These are phyloP conservation scores for Naso thynnoides DNA, from an alignment of 2,797 vertebrate genomes.

Conservation along the genomic window DNA sequence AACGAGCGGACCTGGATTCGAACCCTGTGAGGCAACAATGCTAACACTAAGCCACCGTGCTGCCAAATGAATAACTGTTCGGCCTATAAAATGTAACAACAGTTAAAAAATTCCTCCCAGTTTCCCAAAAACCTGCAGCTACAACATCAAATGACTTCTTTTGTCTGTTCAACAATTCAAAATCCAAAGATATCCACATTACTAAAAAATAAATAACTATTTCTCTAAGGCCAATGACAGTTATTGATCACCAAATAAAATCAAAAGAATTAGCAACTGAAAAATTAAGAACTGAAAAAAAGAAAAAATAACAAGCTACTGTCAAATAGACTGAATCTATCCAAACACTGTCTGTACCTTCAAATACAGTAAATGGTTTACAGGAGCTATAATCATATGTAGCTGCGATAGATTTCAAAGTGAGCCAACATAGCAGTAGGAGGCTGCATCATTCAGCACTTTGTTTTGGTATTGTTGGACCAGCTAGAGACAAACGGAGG, in stretches of 20 bases:
- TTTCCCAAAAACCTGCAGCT: not conserved
- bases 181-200: not conserved
- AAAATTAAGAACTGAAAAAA: too few species aligned
- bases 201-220: too few species aligned
- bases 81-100: not conserved
- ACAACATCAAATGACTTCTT: not conserved
- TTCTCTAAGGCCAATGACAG: too few species aligned
- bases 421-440: slow-evolving; percentile 61
- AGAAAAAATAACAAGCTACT: not conserved
- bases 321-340: slow-evolving; percentile 20
- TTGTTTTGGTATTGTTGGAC: slow-evolving; percentile 68
- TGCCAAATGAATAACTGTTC: not conserved
- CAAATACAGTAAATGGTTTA: slow-evolving; percentile 36
- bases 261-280: too few species aligned
- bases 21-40: too few species aligned
- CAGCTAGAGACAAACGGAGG: slow-evolving; percentile 65
- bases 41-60: too few species aligned
- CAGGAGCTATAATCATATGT: slow-evolving; percentile 20
- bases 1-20: too few species aligned
- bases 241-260: too few species aligned
- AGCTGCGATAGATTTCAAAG: slow-evolving; percentile 31
- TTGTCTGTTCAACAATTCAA: not conserved
- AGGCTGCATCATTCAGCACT: slow-evolving; percentile 58
- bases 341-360: slow-evolving; percentile 10
- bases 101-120: not conserved